Evolutionary conservation across 2,888 invertebrate genomes (phyloP).

Genomic region (Dynastes maya): DNA sequence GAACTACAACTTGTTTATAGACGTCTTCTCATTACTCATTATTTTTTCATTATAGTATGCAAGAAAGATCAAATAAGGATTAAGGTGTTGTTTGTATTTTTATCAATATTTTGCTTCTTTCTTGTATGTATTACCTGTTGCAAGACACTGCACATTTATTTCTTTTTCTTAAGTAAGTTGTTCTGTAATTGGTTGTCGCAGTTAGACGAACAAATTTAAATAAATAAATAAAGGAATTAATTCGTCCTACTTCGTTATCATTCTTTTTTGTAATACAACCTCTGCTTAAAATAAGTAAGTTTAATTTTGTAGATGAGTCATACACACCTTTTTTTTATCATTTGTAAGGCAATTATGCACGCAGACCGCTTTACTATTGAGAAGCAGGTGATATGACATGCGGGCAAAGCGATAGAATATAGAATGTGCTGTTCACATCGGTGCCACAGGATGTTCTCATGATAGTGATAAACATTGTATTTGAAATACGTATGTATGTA

Average conservation of each 20-base stretch:
- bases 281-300: constrained; percentile 26
- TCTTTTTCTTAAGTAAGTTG: no score
- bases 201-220: no score
- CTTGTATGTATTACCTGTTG: no score
- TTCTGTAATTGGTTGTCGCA: background rate
- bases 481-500: constrained; percentile 33
- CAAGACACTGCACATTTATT: no score
- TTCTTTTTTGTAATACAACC: constrained; percentile 9
- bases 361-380: constrained; percentile 42
- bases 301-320: constrained; percentile 33
- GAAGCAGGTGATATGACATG: constrained; percentile 47
- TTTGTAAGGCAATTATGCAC: constrained; percentile 40
- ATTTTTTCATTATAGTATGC: no score
- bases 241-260: background rate
- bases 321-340: constrained; percentile 22
- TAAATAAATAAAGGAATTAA: background rate
- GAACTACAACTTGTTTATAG: no score
- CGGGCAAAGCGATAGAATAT: constrained; percentile 44
- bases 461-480: constrained; percentile 47
- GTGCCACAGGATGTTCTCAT: constrained; percentile 50
- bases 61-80: no score
- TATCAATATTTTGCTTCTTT: no score
- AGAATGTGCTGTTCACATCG: constrained; percentile 40
- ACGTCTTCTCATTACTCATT: no score
- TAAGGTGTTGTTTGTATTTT: no score